These are phyloP conservation scores for Drosophila baimaii DNA, from an alignment of 1,140 invertebrate species.

Conservation along the genomic window DNA sequence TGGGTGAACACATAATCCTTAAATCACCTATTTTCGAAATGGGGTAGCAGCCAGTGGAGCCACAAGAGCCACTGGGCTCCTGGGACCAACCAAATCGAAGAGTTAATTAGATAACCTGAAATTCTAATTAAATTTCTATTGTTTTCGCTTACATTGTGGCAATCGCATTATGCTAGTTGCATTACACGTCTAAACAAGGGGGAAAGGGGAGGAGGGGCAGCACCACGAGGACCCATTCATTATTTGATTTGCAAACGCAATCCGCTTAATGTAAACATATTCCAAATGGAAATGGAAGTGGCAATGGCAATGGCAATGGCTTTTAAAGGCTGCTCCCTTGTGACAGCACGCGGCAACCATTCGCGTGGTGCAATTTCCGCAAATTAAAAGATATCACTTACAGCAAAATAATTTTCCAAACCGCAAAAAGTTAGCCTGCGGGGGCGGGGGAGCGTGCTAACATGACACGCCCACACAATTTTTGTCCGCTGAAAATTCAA, in stretches of 20 bases:
- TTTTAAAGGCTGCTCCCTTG: conserved; percentile 26
- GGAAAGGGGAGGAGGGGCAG: too few relatives aligned
- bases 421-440: conserved; percentile 57
- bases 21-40: background rate
- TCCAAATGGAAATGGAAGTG: conserved; percentile 18
- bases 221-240: conserved; percentile 30
- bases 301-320: conserved; percentile 16
- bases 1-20: background rate
- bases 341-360: conserved; percentile 38
- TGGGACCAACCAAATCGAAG: too few relatives aligned
- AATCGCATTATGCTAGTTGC: conserved; percentile 25
- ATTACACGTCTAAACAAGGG: conserved; percentile 29
- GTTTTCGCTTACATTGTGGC: conserved; percentile 24
- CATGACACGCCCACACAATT: conserved; percentile 61
- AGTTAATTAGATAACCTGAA: conserved; percentile 48
- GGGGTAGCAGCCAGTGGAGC: too few relatives aligned
- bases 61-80: background rate
- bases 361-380: conserved; percentile 58
- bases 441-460: conserved; percentile 16
- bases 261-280: conserved; percentile 44
- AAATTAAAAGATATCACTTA: conserved; percentile 81
- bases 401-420: conserved; percentile 69
- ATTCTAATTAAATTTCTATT: conserved; percentile 41
- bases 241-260: conserved; percentile 32
- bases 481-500: conserved; percentile 36